Conservation (phyloP, 2,888 invertebrate genomes). For the Holacanthella duospinosa region DNA sequence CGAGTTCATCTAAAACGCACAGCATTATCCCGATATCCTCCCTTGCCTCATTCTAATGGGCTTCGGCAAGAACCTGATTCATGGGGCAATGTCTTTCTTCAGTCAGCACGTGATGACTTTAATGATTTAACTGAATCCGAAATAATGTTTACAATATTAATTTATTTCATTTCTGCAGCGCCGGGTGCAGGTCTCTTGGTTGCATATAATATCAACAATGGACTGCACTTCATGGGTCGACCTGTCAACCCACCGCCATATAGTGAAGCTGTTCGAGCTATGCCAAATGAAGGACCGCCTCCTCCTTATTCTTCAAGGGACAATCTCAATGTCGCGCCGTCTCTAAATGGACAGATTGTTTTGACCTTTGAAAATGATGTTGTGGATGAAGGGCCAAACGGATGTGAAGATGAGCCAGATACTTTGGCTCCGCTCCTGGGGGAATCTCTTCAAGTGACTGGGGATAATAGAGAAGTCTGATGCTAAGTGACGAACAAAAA, state of each 20-base stretch:
- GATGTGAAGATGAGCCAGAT: too few relatives aligned
- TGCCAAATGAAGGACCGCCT: conserved; percentile 45
- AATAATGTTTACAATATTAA: neutral
- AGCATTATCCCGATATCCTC: conserved; percentile 39
- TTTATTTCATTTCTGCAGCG: conserved; percentile 19
- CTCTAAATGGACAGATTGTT: neutral
- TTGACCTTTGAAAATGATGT: neutral
- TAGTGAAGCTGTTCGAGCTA: conserved; percentile 41
- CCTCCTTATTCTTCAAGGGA: conserved; percentile 44
- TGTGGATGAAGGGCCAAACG: too few relatives aligned
- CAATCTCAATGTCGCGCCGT: conserved; percentile 19
- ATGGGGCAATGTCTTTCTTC: conserved; percentile 29
- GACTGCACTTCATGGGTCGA: conserved; percentile 43
- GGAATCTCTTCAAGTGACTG: too few relatives aligned
- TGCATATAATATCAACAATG: conserved; percentile 44
- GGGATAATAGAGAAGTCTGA: too few relatives aligned
- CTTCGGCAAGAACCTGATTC: conserved; percentile 19
- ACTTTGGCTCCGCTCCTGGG: too few relatives aligned
- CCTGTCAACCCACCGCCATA: conserved; percentile 43
- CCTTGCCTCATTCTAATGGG: conserved; percentile 11
- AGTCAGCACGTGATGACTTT: conserved; percentile 18
- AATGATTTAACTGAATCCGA: too few relatives aligned
- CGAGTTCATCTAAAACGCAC: conserved; percentile 43
- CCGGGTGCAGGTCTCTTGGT: conserved; percentile 41
- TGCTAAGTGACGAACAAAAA: too few relatives aligned